Percentiles rank a stretch among this genome's conserved stretches.
phyloP scores from a whole-genome alignment of 2,888 invertebrate species.

The Caenorhabditis doughertyi region DNA sequence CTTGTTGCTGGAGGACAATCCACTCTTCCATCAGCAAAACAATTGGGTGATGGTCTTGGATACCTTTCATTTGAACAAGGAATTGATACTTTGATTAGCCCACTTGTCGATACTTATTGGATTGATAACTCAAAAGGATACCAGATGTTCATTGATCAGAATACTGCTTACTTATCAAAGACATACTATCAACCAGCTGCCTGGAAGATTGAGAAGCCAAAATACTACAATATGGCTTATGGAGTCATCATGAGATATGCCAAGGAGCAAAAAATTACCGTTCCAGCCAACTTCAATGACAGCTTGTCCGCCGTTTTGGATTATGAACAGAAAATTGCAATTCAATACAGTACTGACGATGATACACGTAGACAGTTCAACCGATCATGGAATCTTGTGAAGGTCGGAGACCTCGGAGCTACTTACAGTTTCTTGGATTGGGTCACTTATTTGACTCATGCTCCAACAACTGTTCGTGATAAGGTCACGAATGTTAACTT shows the following conservation, averaged over 20 bases:
- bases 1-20: slow-evolving; percentile 50
- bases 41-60: slow-evolving; percentile 65
- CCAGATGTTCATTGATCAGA: slow-evolving; percentile 70
- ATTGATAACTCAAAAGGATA: slow-evolving; percentile 66
- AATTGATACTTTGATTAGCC: slow-evolving; percentile 68
- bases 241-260: slow-evolving; percentile 51
- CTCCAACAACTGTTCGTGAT: slow-evolving; percentile 26
- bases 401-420: slow-evolving; percentile 32
- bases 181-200: slow-evolving; percentile 71
- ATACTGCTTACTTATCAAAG: slow-evolving; percentile 64
- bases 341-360: slow-evolving; percentile 66
- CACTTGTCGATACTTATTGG: slow-evolving; percentile 73
- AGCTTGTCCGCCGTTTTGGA: slow-evolving; percentile 49
- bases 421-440: slow-evolving; percentile 65
- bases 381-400: slow-evolving; percentile 58
- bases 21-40: slow-evolving; percentile 50
- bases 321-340: slow-evolving; percentile 66
- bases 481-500: slow-evolving; percentile 43
- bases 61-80: slow-evolving; percentile 67
- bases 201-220: slow-evolving; percentile 60
- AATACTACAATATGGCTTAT: slow-evolving; percentile 42
- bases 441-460: slow-evolving; percentile 47
- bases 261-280: slow-evolving; percentile 30
- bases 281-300: slow-evolving; percentile 28
- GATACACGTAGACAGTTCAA: slow-evolving; percentile 56